Evolutionary conservation across 2,113 vertebrate genomes (phyloP).

Genomic region (Ploceus nigricollis): DNA sequence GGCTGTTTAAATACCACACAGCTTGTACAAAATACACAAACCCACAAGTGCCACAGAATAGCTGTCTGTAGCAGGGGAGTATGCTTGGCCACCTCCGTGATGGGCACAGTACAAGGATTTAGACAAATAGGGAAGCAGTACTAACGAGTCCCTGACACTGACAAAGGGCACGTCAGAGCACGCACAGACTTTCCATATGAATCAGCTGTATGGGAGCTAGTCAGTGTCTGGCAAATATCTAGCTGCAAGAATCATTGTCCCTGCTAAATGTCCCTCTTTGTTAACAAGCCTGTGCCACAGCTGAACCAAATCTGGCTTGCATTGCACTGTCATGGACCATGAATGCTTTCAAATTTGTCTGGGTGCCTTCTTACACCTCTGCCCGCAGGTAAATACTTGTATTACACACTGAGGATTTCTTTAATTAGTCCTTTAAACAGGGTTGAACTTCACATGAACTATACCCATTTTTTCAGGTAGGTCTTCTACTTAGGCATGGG

Average conservation of each 20-base stretch:
- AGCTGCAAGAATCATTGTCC: not conserved
- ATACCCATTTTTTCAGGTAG: not conserved
- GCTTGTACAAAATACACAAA: not conserved
- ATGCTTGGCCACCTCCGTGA: not conserved
- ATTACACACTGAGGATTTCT: not conserved
- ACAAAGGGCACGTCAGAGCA: not conserved
- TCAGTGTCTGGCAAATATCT: not conserved
- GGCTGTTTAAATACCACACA: not conserved
- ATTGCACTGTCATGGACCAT: rapidly evolving
- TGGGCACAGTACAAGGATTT: not conserved
- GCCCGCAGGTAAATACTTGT: not conserved
- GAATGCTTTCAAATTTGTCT: not conserved
- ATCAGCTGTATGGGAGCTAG: not conserved
- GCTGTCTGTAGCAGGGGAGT: not conserved
- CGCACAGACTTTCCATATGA: not conserved
- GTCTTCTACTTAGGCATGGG: not conserved
- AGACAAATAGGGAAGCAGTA: not conserved
- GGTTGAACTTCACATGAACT: not conserved
- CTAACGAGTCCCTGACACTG: not conserved
- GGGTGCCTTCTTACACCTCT: not conserved
- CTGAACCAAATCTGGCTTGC: not conserved
- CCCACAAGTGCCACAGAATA: not conserved
- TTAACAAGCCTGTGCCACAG: not conserved
- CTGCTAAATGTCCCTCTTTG: not conserved
- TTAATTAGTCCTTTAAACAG: not conserved